These are phyloP conservation scores for Phymorhynchus buccinoides DNA, from an alignment of 1,140 invertebrate genomes.

Conservation along the genomic window DNA sequence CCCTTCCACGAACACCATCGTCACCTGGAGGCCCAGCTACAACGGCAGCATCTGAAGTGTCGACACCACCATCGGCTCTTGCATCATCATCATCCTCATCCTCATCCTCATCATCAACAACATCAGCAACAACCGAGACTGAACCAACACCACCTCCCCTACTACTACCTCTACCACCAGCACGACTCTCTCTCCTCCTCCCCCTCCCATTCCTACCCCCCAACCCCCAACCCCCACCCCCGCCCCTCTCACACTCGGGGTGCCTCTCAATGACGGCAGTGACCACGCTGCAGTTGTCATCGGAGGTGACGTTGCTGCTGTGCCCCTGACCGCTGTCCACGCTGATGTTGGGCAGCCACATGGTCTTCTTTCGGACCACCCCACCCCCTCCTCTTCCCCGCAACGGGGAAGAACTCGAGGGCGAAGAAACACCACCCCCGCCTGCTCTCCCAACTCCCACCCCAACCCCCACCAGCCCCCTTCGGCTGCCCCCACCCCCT, in stretches of 20 bases:
- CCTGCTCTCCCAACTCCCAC: too few species aligned
- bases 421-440: neutral
- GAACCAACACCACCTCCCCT: neutral
- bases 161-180: neutral
- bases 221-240: neutral
- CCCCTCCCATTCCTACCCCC: neutral
- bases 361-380: constrained; percentile 13
- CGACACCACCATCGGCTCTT: neutral
- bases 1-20: neutral
- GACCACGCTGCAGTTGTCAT: constrained; percentile 40
- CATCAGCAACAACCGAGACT: neutral
- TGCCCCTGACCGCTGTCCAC: constrained; percentile 34
- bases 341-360: constrained; percentile 38
- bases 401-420: neutral
- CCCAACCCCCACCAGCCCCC: neutral
- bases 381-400: too few species aligned
- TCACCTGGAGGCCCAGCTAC: neutral
- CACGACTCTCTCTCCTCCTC: neutral
- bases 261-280: neutral
- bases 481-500: neutral
- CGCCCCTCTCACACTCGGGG: neutral
- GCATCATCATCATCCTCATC: neutral
- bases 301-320: constrained; percentile 22
- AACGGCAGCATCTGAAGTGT: neutral
- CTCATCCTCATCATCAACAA: too few species aligned